Base-by-base conservation (phyloP, 1,140 invertebrate species). In the Drosophila orena region DNA sequence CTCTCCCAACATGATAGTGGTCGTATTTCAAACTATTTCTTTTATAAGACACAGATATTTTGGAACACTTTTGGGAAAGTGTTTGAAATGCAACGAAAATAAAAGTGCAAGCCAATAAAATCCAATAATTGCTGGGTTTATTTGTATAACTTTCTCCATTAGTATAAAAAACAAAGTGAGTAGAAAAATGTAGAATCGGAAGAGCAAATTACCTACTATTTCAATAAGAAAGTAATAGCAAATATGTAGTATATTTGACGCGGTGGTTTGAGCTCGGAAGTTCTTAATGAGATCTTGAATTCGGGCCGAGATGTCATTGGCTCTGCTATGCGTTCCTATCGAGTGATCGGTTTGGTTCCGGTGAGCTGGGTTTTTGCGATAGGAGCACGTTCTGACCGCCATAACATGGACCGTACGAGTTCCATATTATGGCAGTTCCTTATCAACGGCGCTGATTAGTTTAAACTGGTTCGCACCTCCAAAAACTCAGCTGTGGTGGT, bases 381-480 rank as follows among this genome's bases (percentile, higher is more conserved):
- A 75, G 49, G 30, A 64, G 34, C 40, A 37, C 42, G 46, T 37
- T 69, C 62, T 17, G 30, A 46, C 54, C 27, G 30, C 42, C 15
- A 69, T 22, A 68, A 54, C 34, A 37, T 46, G 50, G 50, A 66
- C 24, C 35, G 42, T 47, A 35, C 35, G n/a, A 34, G 27, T 5
- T 35, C 53, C 15, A 40, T 44, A 58, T 37, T 55, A 52, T 46
- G 44, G 20, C 49, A 52, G 50, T 44, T 40, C 43, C 69, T 86
- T 86, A 86, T 85, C 81, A 85, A 76, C 58, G 27, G 4, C 10
- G 20, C 34, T 20, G 52, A 61, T 86, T 85, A 81, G 81, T 80
- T 86, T 37, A 86, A 85, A 77, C 81, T 86, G 77, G 81, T 85
- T 74, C 66, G 52, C 34, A 72, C 81, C 73, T 64, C 83, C 77